Evolutionary conservation across 53 echinoderm and acorn worm species (phyloP).

Genomic region (Arbacia lixula): DNA sequence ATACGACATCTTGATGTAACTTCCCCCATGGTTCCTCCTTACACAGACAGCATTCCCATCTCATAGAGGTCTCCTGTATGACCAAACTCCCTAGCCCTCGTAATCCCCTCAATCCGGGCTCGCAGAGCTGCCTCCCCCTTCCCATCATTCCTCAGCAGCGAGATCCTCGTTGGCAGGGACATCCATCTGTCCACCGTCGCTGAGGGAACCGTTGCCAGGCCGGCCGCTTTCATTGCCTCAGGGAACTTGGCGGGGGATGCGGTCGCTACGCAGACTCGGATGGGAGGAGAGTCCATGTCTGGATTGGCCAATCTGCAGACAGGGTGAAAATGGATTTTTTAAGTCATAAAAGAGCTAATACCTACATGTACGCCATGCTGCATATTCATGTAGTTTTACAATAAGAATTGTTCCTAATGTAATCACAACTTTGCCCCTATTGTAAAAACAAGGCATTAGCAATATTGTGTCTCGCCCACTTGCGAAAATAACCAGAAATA

Average conservation of each 20-base stretch:
- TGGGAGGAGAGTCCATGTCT: neutral
- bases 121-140: conserved; percentile 79
- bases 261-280: conserved; percentile 64
- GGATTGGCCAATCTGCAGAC: conserved; percentile 25
- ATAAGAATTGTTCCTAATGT: too few relatives aligned
- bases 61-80: conserved; percentile 36
- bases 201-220: conserved; percentile 51
- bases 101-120: conserved; percentile 65
- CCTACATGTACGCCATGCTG: too few relatives aligned
- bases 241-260: conserved; percentile 94
- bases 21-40: too few relatives aligned
- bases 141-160: conserved; percentile 54
- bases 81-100: conserved; percentile 41
- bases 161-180: conserved; percentile 67
- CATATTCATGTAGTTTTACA: too few relatives aligned
- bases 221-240: conserved; percentile 72
- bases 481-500: too few relatives aligned
- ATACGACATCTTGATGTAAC: too few relatives aligned
- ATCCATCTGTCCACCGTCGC: conserved; percentile 53
- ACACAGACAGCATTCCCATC: conserved; percentile 6
- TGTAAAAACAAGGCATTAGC: too few relatives aligned
- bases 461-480: too few relatives aligned
- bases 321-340: too few relatives aligned
- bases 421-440: too few relatives aligned
- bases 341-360: too few relatives aligned